Percentiles rank a stretch among this genome's conserved stretches.
Evolutionary conservation across 2,113 vertebrate species (phyloP).

Genomic region (Bungarus multicinctus): DNA sequence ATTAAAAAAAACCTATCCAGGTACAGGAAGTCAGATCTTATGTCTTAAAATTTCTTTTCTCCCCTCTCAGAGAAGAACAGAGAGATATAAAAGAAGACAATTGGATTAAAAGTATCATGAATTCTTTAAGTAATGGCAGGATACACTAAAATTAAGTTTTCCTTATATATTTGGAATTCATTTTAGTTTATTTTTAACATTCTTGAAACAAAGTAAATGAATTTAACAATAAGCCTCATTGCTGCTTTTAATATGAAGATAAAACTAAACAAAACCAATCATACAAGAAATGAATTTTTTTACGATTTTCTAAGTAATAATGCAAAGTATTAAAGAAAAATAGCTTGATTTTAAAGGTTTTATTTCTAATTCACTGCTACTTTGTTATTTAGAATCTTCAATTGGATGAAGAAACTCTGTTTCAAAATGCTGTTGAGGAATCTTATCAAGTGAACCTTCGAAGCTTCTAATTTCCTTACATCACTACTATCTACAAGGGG

Average conservation of each 20-base stretch:
- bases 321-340: neutral
- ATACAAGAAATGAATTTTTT: neutral
- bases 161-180: neutral
- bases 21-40: neutral
- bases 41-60: neutral
- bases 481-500: slow-evolving; percentile 58
- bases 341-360: neutral
- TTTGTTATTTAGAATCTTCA: slow-evolving; percentile 72
- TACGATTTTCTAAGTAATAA: neutral
- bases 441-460: slow-evolving; percentile 73
- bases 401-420: slow-evolving; percentile 77
- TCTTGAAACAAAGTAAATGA: neutral
- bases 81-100: neutral
- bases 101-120: neutral
- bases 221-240: neutral
- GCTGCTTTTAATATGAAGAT: neutral
- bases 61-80: neutral
- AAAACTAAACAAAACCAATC: neutral
- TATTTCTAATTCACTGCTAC: slow-evolving; percentile 2
- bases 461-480: slow-evolving; percentile 46
- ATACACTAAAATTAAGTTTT: neutral
- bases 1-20: neutral
- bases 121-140: neutral
- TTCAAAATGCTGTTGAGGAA: slow-evolving; percentile 79
- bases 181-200: neutral